Percentiles rank a stretch among this genome's conserved stretches.
phyloP scores from a whole-genome alignment of 1,140 invertebrate species.

The Drosophila gunungcola region DNA sequence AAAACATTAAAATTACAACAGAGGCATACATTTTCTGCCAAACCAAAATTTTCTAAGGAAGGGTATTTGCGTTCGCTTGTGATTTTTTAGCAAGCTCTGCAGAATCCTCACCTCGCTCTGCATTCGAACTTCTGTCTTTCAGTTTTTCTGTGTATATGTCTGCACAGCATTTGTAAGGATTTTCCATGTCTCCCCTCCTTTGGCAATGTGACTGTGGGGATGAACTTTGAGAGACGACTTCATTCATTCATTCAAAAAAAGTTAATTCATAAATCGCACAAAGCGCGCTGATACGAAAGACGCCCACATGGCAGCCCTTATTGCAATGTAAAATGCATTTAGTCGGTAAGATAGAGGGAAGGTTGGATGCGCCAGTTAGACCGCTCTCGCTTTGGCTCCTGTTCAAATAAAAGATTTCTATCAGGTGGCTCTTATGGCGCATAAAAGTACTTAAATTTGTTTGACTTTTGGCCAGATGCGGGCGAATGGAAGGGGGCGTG shows the following conservation, averaged over 20 bases:
- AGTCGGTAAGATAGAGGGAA: conserved; percentile 64
- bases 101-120: conserved; percentile 17
- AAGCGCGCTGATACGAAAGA: conserved; percentile 77
- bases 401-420: conserved; percentile 80
- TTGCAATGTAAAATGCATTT: conserved; percentile 72
- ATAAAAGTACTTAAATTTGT: conserved; percentile 82
- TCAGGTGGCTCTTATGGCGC: conserved; percentile 80
- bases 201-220: conserved; percentile 8
- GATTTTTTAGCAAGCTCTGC: conserved; percentile 52
- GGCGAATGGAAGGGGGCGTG: conserved; percentile 1
- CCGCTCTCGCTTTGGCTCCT: conserved; percentile 7
- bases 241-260: conserved; percentile 70
- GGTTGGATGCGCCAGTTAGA: conserved; percentile 2
- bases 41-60: not conserved
- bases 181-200: conserved; percentile 47
- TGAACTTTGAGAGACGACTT: conserved; percentile 70
- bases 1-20: too few relatives aligned
- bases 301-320: conserved; percentile 46
- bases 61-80: conserved; percentile 10
- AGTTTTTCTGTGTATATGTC: conserved; percentile 59
- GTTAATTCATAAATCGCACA: conserved; percentile 83
- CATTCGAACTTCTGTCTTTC: conserved; percentile 49
- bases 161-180: conserved; percentile 78
- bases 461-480: conserved; percentile 72
- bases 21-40: too few relatives aligned